Conservation (phyloP, 64 coral and sea anemone genomes). For the Astreopora myriophthalma region DNA sequence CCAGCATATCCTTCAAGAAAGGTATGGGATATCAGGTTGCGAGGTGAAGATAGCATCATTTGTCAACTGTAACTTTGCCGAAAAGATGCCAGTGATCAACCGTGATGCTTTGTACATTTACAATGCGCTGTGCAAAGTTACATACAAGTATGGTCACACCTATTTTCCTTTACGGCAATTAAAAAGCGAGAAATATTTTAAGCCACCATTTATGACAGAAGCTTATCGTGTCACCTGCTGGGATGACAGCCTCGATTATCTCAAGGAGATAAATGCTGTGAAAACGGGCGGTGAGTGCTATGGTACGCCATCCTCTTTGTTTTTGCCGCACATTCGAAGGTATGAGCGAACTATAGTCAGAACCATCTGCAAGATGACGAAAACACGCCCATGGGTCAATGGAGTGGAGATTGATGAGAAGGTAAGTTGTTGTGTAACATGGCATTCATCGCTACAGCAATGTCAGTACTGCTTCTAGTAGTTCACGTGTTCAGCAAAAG, state of each 20-base stretch:
- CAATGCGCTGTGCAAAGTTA: constrained; percentile 18
- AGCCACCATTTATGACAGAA: neutral
- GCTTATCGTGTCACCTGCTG: neutral
- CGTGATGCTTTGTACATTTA: constrained; percentile 42
- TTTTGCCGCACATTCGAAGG: constrained; percentile 9
- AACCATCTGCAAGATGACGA: constrained; percentile 3
- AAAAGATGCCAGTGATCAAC: neutral
- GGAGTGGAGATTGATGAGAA: constrained; percentile 5
- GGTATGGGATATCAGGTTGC: constrained; percentile 2
- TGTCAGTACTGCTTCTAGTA: too few relatives aligned
- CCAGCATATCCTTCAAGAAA: neutral
- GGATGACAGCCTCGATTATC: constrained; percentile 10
- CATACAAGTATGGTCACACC: constrained; percentile 18
- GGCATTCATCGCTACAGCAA: too few relatives aligned
- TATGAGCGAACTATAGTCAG: constrained; percentile 31
- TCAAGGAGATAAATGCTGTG: neutral
- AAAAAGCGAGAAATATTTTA: neutral
- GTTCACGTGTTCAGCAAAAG: too few relatives aligned
- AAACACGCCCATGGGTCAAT: neutral
- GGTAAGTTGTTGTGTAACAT: neutral
- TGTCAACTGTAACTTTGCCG: neutral
- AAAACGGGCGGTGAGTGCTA: neutral
- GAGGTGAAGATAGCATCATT: constrained; percentile 22
- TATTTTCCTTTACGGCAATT: neutral
- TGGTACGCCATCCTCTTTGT: neutral